Evolutionary conservation across 1,140 invertebrate genomes (phyloP).

Genomic region (Euura lappo): DNA sequence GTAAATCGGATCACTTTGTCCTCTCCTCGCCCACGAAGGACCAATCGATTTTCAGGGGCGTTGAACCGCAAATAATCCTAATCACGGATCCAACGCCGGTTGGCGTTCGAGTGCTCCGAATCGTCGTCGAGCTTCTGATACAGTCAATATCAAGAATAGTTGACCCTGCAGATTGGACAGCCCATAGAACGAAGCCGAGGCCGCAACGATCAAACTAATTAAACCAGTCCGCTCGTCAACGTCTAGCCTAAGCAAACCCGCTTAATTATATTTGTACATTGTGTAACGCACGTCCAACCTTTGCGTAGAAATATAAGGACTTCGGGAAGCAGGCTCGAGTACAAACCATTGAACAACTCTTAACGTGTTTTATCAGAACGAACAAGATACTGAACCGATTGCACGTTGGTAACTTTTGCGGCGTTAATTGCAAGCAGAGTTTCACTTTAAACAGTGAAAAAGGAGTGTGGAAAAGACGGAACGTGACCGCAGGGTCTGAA

Average conservation of each 20-base stretch:
- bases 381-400: background rate
- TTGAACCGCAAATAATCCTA: constrained; percentile 7
- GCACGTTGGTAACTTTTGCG: too few species aligned
- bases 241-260: background rate
- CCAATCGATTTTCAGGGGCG: background rate
- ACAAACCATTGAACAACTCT: background rate
- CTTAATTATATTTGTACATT: background rate
- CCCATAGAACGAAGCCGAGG: background rate
- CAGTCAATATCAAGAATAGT: background rate
- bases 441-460: too few species aligned
- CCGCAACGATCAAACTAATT: background rate
- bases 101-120: background rate
- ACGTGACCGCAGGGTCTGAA: too few species aligned
- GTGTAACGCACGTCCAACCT: background rate
- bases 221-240: background rate
- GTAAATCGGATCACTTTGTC: background rate
- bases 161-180: background rate
- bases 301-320: background rate
- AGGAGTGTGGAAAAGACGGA: too few species aligned
- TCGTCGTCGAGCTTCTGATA: background rate
- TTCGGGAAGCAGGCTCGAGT: background rate
- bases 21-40: background rate
- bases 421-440: too few species aligned
- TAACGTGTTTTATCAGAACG: background rate
- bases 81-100: constrained; percentile 3